Evolutionary conservation across 2,888 invertebrate genomes (phyloP).

Genomic region (Vanessa cardui): DNA sequence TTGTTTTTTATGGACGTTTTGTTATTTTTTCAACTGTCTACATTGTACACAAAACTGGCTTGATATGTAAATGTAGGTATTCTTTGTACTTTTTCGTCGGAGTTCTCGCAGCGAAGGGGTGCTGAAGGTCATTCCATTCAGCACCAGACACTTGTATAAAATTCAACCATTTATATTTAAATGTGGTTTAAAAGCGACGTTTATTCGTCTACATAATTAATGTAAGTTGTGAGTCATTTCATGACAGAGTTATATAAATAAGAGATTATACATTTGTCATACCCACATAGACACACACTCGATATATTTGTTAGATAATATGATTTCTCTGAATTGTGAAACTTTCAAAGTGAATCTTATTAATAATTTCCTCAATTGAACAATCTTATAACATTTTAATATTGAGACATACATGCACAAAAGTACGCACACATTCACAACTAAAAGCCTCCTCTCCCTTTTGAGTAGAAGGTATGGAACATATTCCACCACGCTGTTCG

Average conservation of each 20-base stretch:
- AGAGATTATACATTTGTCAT: background rate
- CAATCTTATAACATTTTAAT: too few species aligned
- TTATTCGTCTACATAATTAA: background rate
- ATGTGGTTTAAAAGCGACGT: slow-evolving; percentile 8
- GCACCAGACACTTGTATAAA: slow-evolving; percentile 17
- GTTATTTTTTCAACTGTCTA: background rate
- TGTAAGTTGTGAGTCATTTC: background rate
- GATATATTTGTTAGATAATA: too few species aligned
- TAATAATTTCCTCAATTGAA: too few species aligned
- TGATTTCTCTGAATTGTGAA: too few species aligned
- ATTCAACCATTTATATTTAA: slow-evolving; percentile 13
- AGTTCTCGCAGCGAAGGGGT: slow-evolving; percentile 35
- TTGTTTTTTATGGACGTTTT: background rate
- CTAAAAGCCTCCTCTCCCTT: too few species aligned
- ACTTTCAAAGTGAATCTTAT: too few species aligned
- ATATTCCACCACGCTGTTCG: too few species aligned
- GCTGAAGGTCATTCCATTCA: slow-evolving; percentile 40
- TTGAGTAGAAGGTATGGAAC: too few species aligned
- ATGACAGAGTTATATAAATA: background rate
- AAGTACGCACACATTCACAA: too few species aligned
- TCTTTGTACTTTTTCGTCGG: slow-evolving; percentile 33
- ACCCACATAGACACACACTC: too few species aligned
- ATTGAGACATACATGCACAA: too few species aligned
- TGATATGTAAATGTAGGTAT: slow-evolving; percentile 25
- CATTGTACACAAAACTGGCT: slow-evolving; percentile 4